Base-by-base conservation (phyloP, 37 sponge, comb jelly and placozoan genomes). In the Corticium candelabrum region DNA sequence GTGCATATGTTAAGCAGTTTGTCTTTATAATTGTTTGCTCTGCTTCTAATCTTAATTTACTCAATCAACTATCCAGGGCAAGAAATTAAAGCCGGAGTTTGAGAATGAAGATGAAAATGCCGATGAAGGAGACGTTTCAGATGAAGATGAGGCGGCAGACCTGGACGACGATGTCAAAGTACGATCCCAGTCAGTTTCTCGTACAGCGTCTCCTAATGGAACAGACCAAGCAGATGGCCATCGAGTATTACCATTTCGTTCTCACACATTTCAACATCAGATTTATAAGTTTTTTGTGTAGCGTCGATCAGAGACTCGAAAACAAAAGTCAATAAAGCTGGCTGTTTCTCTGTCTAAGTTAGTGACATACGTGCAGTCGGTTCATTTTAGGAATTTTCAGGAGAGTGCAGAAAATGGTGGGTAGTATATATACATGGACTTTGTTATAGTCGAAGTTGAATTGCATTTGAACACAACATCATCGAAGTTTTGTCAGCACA, bases 81-180 rank as follows among this genome's bases (percentile, higher is more conserved):
- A 80, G 80, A 80, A 80, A 37, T 37, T 80, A 15, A 37, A 62
- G 7, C 37, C 72, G 4, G 80, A 80, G 72, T 37, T 31, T 35
- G 79, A 78, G 2, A 50, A 11, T 11, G 62, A 50, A 11, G 62
- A 50, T 21, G 62, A 50, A 27, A 21, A 50, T 11, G 80, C 67
- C 1, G 80, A 80, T 37, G 73, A 37, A 37, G 80, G 80, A 3
- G 80, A 80, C 21, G 80, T 80, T 2, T 39, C 39, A 31, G 80
- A 80, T 34, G 80, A 80, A 21, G 80, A 80, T 38, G 80, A 80
- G 37, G 80, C 80, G 15, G 80, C 2, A 11, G 80, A 80, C 0
- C 27, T 80, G 34, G 41, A 71, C 1, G 31, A 80, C 7, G 71
- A 37, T 29, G 72, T 35, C n/a, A 68, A 39, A 39, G 30, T n/a